phyloP scores from a whole-genome alignment of 2,113 vertebrate species.

The Tichodroma muraria region DNA sequence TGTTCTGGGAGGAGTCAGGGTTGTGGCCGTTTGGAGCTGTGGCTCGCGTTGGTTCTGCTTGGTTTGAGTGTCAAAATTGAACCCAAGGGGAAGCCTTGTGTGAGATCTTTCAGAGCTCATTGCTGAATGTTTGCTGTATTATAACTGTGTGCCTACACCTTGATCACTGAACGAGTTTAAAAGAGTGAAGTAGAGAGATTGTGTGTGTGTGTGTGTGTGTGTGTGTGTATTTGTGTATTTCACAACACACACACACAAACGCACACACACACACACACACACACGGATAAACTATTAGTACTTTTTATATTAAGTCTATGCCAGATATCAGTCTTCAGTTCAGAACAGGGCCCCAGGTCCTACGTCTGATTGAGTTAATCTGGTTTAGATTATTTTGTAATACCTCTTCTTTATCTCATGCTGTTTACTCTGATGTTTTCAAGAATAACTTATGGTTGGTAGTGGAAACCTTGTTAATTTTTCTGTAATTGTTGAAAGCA shows the following conservation, averaged over 20 bases:
- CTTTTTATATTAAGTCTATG: not conserved
- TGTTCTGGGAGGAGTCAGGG: not conserved
- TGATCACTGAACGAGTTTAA: too few species aligned
- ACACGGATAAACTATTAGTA: accelerated
- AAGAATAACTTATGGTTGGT: not conserved
- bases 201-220: too few species aligned
- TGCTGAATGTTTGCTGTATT: not conserved
- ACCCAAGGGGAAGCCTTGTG: too few species aligned
- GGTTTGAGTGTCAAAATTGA: not conserved
- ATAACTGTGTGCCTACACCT: not conserved
- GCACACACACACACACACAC: accelerated
- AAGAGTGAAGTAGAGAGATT: not conserved
- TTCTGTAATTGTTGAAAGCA: not conserved
- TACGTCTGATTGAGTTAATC: not conserved
- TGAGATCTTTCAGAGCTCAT: not conserved
- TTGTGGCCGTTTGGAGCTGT: not conserved
- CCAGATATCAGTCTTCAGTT: not conserved
- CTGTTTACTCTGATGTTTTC: not conserved
- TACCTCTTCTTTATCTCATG: not conserved
- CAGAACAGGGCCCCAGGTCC: not conserved
- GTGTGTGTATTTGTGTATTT: not conserved
- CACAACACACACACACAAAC: too few species aligned
- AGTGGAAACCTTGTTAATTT: not conserved
- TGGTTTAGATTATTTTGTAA: not conserved
- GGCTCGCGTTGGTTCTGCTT: not conserved